Conservation (phyloP, 2,888 invertebrate genomes). For the Phaedon cochleariae region DNA sequence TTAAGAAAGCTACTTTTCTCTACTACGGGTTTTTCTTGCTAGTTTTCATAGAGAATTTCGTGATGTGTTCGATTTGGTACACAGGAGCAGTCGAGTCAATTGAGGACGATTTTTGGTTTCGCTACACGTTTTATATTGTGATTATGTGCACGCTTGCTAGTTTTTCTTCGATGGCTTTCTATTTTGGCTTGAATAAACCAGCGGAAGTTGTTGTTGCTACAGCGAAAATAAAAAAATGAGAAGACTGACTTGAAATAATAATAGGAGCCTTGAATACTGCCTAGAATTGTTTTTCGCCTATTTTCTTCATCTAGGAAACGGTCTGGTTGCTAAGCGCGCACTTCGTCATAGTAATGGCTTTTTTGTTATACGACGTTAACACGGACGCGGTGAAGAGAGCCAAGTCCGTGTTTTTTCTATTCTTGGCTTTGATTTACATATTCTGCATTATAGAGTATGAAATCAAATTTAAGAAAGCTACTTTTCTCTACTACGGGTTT, state of each 20-base stretch:
- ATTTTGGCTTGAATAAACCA: slow-evolving; percentile 72
- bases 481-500: slow-evolving; percentile 75
- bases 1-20: slow-evolving; percentile 76
- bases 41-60: slow-evolving; percentile 72
- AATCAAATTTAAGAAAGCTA: slow-evolving; percentile 77
- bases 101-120: slow-evolving; percentile 73
- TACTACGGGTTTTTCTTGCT: slow-evolving; percentile 74
- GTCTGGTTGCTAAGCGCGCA: slow-evolving; percentile 69
- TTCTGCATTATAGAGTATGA: slow-evolving; percentile 83
- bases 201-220: slow-evolving; percentile 57
- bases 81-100: slow-evolving; percentile 65
- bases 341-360: slow-evolving; percentile 71
- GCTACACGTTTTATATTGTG: slow-evolving; percentile 71
- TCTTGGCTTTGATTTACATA: slow-evolving; percentile 77
- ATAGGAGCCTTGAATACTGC: too few species aligned
- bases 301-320: too few species aligned
- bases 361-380: slow-evolving; percentile 72
- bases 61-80: slow-evolving; percentile 77
- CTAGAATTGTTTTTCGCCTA: too few species aligned
- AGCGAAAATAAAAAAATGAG: slow-evolving; percentile 13
- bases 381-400: slow-evolving; percentile 61
- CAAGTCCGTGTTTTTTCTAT: slow-evolving; percentile 69
- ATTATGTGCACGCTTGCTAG: slow-evolving; percentile 69
- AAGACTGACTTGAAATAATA: too few species aligned
- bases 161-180: slow-evolving; percentile 69